Percentiles rank a stretch among this genome's conserved stretches.
Conservation (phyloP, 2,797 vertebrate species). For the Aselliscus stoliczkanus region DNA sequence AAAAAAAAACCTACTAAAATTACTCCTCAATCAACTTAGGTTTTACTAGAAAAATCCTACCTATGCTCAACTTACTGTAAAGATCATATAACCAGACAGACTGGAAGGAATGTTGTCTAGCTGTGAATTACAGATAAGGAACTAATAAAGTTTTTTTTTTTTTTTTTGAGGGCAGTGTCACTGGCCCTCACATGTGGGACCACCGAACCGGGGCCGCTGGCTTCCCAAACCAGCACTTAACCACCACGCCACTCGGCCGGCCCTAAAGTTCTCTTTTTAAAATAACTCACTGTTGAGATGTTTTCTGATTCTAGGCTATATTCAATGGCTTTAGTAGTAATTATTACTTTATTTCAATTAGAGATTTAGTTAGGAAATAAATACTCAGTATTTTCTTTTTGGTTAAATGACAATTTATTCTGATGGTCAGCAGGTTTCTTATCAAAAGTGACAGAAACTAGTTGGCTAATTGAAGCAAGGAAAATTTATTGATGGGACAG, state of each 20-base stretch:
- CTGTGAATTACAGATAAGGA: conserved; percentile 5
- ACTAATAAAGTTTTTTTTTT: not conserved
- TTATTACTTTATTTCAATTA: not conserved
- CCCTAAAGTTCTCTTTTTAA: not conserved
- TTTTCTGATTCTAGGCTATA: not conserved
- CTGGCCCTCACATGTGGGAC: too few species aligned
- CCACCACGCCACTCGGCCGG: too few species aligned
- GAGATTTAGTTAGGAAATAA: conserved; percentile 20
- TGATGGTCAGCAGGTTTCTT: not conserved
- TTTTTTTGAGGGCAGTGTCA: too few species aligned
- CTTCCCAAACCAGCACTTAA: too few species aligned
- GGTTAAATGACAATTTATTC: not conserved
- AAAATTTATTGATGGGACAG: not conserved
- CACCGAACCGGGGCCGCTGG: too few species aligned
- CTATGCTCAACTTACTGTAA: not conserved
- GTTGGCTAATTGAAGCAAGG: not conserved
- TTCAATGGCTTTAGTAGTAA: not conserved
- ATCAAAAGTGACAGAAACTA: conserved; percentile 1
- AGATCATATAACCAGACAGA: not conserved
- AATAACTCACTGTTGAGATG: not conserved
- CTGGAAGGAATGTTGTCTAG: not conserved
- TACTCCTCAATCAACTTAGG: not conserved
- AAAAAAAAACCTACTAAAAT: not conserved
- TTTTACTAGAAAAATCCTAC: not conserved
- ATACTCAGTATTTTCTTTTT: not conserved